phyloP scores from a whole-genome alignment of 2,797 vertebrate genomes.

The Microtus agrestis region DNA sequence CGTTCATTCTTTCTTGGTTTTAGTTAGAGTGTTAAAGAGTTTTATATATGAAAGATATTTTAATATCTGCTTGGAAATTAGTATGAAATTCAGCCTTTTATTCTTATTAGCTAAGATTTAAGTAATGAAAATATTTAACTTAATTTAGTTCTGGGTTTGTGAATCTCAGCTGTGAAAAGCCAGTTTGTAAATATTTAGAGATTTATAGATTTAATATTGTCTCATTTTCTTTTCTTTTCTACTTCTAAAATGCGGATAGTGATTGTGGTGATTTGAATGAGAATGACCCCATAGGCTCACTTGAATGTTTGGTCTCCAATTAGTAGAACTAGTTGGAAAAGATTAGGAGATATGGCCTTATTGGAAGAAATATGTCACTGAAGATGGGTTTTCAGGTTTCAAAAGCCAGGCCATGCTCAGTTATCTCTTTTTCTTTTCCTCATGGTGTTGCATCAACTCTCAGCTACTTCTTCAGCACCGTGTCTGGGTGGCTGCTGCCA shows the following conservation, averaged over 20 bases:
- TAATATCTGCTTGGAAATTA: constrained; percentile 31
- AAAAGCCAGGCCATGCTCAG: neutral
- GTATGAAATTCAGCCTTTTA: neutral
- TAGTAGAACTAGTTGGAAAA: neutral
- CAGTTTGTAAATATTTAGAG: constrained; percentile 30
- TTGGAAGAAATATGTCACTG: neutral
- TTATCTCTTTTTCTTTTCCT: neutral
- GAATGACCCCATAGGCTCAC: neutral
- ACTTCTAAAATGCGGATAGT: neutral
- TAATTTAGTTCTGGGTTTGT: neutral
- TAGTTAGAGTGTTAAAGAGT: neutral
- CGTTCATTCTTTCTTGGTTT: constrained; percentile 39
- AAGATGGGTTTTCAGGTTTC: neutral
- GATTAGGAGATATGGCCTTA: neutral
- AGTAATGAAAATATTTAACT: neutral
- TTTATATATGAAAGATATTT: neutral
- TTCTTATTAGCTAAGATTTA: neutral
- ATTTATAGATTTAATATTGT: neutral
- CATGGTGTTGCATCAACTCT: neutral
- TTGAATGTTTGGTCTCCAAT: neutral
- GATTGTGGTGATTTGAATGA: neutral
- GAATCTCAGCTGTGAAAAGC: neutral
- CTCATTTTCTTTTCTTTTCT: neutral
- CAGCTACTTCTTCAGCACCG: neutral
- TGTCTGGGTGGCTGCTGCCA: neutral